These are phyloP conservation scores for Misgurnus anguillicaudatus DNA, from an alignment of 2,113 vertebrate genomes.

Conservation along the genomic window DNA sequence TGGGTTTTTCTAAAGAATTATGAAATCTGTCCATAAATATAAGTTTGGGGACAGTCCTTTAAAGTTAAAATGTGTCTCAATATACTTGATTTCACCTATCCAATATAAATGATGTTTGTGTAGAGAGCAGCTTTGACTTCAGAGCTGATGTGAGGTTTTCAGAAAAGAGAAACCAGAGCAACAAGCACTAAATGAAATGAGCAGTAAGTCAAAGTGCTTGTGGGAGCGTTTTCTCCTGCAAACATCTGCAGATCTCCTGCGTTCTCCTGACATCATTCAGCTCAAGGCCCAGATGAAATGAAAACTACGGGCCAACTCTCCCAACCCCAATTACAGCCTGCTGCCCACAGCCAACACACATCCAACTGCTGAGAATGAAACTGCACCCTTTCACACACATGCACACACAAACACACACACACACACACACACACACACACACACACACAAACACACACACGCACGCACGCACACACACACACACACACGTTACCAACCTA, in stretches of 20 bases:
- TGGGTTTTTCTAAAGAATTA: no score
- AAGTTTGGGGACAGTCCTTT: no score
- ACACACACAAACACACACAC: no score
- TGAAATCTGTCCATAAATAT: no score
- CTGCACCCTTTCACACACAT: background rate
- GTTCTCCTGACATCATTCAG: conserved; percentile 28
- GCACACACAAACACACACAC: no score
- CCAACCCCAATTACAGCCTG: conserved; percentile 25
- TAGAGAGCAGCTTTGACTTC: no score
- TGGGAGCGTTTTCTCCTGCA: conserved; percentile 8
- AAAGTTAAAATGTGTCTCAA: no score
- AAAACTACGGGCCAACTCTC: conserved; percentile 43
- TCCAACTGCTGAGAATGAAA: conserved; percentile 41
- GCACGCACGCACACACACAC: no score
- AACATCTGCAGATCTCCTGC: background rate
- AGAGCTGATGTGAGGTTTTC: background rate
- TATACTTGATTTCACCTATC: no score
- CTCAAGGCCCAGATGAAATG: conserved; percentile 57
- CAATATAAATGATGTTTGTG: no score
- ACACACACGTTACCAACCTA: no score
- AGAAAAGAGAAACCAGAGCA: background rate
- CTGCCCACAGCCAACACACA: conserved; percentile 31
- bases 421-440: no score
- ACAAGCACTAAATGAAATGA: background rate
- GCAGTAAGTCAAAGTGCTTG: background rate